A percentile compares a stretch with the other conserved stretches of the same genome.
Conservation (phyloP, 2,888 invertebrate species). For the Aphodius granarius region DNA sequence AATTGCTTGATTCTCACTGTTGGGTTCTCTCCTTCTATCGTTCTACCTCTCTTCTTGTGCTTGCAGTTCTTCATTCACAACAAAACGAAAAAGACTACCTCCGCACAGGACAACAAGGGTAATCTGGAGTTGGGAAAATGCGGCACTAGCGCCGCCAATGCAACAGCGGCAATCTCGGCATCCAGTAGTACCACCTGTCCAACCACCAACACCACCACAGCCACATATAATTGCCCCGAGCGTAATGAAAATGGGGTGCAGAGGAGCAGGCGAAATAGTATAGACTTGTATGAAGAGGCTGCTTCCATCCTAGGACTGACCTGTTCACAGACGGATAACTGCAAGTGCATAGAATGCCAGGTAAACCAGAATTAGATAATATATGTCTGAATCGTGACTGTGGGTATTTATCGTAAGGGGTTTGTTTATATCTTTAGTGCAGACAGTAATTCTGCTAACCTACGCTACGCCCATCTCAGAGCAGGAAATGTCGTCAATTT, state of each 20-base stretch:
- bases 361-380: conserved; percentile 31
- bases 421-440: too few relatives aligned
- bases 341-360: conserved; percentile 53
- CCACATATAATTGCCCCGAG: not conserved
- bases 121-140: conserved; percentile 29
- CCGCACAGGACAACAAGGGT: conserved; percentile 29
- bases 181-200: conserved; percentile 10
- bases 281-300: conserved; percentile 52
- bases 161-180: not conserved
- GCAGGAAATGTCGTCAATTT: not conserved
- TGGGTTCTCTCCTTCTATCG: not conserved
- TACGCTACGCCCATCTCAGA: too few relatives aligned
- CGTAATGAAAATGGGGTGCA: conserved; percentile 26
- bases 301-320: conserved; percentile 51
- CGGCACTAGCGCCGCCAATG: conserved; percentile 13
- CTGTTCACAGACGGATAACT: conserved; percentile 51
- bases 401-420: too few relatives aligned
- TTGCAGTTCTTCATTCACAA: conserved; percentile 47
- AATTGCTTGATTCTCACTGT: not conserved
- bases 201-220: conserved; percentile 9
- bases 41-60: not conserved
- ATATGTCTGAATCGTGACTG: too few relatives aligned
- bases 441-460: too few relatives aligned
- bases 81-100: conserved; percentile 34
- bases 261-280: conserved; percentile 45